A percentile compares a stretch with the other conserved stretches of the same genome.
These are phyloP conservation scores for Fratercula arctica DNA, from an alignment of 2,797 vertebrate genomes.

Conservation along the genomic window DNA sequence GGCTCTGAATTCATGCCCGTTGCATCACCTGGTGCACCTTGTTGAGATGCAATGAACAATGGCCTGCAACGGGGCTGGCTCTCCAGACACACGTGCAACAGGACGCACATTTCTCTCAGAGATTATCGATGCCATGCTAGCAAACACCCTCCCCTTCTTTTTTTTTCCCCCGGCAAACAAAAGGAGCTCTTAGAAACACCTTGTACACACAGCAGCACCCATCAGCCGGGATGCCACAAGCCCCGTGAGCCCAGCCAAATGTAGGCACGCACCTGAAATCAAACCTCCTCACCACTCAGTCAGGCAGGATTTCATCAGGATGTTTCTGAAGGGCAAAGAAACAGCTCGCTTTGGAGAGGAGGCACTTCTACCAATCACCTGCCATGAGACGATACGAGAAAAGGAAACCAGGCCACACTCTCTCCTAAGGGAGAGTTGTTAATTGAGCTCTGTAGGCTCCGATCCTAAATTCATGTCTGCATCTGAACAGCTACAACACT, in stretches of 20 bases:
- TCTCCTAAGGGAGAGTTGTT: slow-evolving; percentile 28
- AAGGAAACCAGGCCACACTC: slow-evolving; percentile 43
- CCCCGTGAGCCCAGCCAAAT: background rate
- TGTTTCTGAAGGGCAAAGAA: slow-evolving; percentile 38
- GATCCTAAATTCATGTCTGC: background rate
- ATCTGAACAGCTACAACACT: background rate
- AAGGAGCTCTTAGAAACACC: background rate
- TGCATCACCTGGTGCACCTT: background rate
- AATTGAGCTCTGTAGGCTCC: slow-evolving; percentile 27
- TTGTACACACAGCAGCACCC: background rate
- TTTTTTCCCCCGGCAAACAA: background rate
- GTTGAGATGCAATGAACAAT: rapidly evolving
- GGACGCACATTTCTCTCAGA: background rate
- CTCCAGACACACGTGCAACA: background rate
- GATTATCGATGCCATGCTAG: background rate
- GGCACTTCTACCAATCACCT: slow-evolving; percentile 3
- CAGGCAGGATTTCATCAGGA: background rate
- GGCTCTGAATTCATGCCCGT: background rate
- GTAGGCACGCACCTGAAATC: background rate
- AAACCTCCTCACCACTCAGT: background rate
- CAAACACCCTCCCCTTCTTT: background rate
- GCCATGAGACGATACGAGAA: background rate
- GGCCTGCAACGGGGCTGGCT: background rate
- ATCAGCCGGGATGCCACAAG: background rate
- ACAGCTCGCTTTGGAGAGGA: slow-evolving; percentile 7